Base-by-base conservation (phyloP, 2,797 vertebrate species). In the Myoxocephalus aenaeus region DNA sequence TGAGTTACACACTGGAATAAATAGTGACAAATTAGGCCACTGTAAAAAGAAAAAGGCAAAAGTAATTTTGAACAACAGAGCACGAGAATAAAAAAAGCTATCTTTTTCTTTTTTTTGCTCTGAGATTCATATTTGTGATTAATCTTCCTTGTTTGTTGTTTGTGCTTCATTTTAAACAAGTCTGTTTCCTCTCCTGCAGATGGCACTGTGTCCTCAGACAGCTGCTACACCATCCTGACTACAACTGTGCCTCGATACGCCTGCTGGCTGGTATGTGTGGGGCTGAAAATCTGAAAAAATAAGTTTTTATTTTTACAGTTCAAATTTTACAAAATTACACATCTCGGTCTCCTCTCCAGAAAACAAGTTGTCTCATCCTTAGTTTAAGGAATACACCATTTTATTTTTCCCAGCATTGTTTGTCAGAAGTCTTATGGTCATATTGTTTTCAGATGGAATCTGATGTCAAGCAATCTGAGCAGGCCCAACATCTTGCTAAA, bases 221-320 rank as follows among this genome's bases (percentile, higher is more conserved):
- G 92, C 94, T 96, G 92, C 84, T 97, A 92, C 92, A 80, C 96
- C 59, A 80, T 99, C 75, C 94, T 99, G 86, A 99, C 98, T 0
- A 94, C 96, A 0, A 94, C 91, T 4, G 94, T 99, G 81, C 97
- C 98, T 10, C 95, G 96, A 80, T 96, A 96, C 0, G 90, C 95
- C 32, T 97, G 96, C 89, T 99, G 98, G 98, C 94, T 97, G 97
- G 98, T 99, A 89, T 81, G 95, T 86, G 58, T 59, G 48, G n/a
- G 10, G 10, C 68, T 72, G 27, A 63, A 70, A 76, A 65, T 53
- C 18, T 3, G 10, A 2, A 10, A 44, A 15, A n/a, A n/a, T 42
- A 7, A 4, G 13, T 38, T 38, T 10, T 38, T n/a, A 36, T 27
- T 27, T 34, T 22, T 61, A 29, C 22, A 59, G 5, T 65, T 27